phyloP scores from a whole-genome alignment of 2,888 invertebrate species.

The Mesoligia furuncula region DNA sequence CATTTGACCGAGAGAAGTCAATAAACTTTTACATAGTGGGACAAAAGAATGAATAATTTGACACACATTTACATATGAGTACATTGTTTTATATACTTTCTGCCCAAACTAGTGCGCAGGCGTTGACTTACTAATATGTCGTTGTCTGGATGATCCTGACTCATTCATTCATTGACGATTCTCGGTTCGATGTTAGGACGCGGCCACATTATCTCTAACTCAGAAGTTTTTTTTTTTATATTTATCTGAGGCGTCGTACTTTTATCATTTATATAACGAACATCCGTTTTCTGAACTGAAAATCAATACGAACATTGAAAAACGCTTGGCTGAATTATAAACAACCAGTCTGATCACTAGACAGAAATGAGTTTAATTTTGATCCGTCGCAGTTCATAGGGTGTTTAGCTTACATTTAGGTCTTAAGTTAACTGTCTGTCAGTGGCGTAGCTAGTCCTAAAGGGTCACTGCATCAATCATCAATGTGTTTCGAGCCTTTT shows the following conservation, averaged over 20 bases:
- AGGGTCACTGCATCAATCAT: no score
- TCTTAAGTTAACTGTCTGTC: no score
- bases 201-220: constrained; percentile 6
- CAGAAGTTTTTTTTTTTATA: background rate
- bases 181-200: constrained; percentile 8
- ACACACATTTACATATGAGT: constrained; percentile 31
- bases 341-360: no score
- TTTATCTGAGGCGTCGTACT: background rate
- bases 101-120: background rate
- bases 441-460: no score
- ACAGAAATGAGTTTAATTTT: no score
- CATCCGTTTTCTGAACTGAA: background rate
- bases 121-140: constrained; percentile 24
- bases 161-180: constrained; percentile 42
- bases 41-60: constrained; percentile 45
- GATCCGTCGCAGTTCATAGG: no score
- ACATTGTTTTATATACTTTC: constrained; percentile 19
- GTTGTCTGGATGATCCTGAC: constrained; percentile 40
- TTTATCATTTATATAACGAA: background rate
- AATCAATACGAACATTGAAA: background rate
- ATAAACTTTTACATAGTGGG: constrained; percentile 15
- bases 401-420: no score
- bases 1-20: constrained; percentile 24
- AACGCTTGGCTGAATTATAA: no score
- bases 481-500: no score